Evolutionary conservation across 2,113 vertebrate genomes (phyloP), one percentile per base, ranked within the genome.

Genomic region (Malurus melanocephalus): DNA sequence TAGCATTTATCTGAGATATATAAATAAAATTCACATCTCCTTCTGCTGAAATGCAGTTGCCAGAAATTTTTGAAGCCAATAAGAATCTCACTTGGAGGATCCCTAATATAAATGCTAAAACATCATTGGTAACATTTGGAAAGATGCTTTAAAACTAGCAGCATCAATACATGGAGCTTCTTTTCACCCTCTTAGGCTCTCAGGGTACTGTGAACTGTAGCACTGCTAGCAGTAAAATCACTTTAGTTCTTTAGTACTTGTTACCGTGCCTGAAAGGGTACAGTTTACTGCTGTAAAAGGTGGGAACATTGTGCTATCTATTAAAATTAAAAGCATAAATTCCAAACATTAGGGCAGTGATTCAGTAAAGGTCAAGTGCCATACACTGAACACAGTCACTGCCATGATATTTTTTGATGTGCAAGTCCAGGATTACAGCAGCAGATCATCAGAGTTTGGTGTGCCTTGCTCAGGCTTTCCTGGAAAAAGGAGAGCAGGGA

Each of bases 321-420:
- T 66, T 55, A 62, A 87, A 85, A 77, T 59, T n/a, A 74, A 85
- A 92, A 86, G 7, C 40, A 64, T 78, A 67, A 89, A 83, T 83
- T 62, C 10, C 18, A 82, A 88, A 74, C 5, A 74, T 53, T 40
- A 67, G 12, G 24, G 30, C 77, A 89, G 16, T 6, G 23, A 66
- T 82, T 68, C 65, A 69, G 20, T 66, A 80, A 77, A 76, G 13
- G 28, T 80, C 68, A 89, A 48, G 9, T 62, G 42, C 30, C 40
- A 62, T 24, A 79, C 4, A 6, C 10, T 15, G 48, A 94, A 89
- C 0, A 0, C 61, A 86, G 74, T 48, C 16, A 16, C 33, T 79
- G 32, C 38, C 33, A 33, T 59, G 22, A 11, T 23, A 55, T n/a
- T 57, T 83, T 71, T 28, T 8, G 5, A 33, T 1, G 1, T 28